Evolutionary conservation across 2,797 vertebrate species (phyloP).

Genomic region (Megalops cyprinoides): DNA sequence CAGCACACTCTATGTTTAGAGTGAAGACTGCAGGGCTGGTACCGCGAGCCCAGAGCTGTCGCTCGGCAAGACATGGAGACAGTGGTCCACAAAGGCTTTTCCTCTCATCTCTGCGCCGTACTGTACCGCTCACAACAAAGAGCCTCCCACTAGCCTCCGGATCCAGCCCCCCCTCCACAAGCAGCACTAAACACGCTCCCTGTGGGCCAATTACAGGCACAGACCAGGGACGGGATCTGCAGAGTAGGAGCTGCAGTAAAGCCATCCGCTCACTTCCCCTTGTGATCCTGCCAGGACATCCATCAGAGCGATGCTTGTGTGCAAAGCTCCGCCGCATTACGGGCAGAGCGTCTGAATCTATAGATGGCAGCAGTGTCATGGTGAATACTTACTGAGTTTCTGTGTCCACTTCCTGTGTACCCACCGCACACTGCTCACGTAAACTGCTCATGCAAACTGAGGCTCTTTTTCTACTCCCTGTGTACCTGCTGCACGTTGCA

Average conservation of each 20-base stretch:
- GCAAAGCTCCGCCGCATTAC: no score
- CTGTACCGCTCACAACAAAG: conserved; percentile 59
- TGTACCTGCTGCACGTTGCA: neutral
- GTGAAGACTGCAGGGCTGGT: neutral
- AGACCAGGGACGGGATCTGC: conserved; percentile 19
- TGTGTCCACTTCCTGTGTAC: no score
- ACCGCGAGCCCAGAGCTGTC: conserved; percentile 8
- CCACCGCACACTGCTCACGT: no score
- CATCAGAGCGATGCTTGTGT: conserved; percentile 33
- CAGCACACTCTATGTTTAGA: neutral
- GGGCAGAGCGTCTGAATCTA: no score
- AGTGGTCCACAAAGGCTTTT: conserved; percentile 26
- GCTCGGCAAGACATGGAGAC: conserved; percentile 2
- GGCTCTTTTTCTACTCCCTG: neutral
- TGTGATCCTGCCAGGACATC: conserved; percentile 17
- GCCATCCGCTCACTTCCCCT: conserved; percentile 24
- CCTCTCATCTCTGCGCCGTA: conserved; percentile 50
- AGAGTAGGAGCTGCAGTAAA: neutral
- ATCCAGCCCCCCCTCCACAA: conserved; percentile 44
- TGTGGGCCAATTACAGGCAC: conserved; percentile 49
- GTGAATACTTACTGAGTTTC: no score
- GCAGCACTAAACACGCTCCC: conserved; percentile 51
- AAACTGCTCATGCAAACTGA: no score
- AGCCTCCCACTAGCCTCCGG: conserved; percentile 46
- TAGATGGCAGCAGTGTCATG: no score